Evolutionary conservation across 2,797 vertebrate species (phyloP), one percentile per base, ranked within the genome.

Genomic region (Salarias fasciatus): DNA sequence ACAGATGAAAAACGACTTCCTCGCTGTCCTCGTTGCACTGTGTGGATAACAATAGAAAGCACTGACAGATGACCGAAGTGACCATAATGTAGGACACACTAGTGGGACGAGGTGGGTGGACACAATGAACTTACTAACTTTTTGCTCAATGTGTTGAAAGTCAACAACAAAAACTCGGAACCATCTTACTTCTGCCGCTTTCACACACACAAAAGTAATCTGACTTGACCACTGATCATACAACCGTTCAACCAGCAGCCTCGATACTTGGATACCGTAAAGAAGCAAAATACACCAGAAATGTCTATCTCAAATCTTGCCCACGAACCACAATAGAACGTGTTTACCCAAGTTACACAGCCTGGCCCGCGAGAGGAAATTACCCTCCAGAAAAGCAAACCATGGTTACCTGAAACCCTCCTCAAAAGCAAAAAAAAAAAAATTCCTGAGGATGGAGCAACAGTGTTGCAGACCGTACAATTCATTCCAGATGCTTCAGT

Each of bases 401-500:
- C 24, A 36, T 67, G 51, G 88, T 88, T 85, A 92, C 91, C 84
- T 86, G 84, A 89, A 86, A 88, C 88, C 73, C 36, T 65, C 63
- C 61, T 52, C 38, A 44, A 46, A 44, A 24, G n/a, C n/a, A n/a
- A n/a, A n/a, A n/a, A 33, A n/a, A 10, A 60, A 79, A 66, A 65
- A 69, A 79, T 82, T 88, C 84, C 83, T 64, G 37, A 79, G 64
- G 60, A 79, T 63, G 75, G 56, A 84, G 73, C 60, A 80, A 84
- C 67, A 77, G 49, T 50, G 62, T 50, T 53, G 64, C 1, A 79
- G 78, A 70, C 51, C 50, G 63, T 77, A 71, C 69, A 86, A 92
- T 85, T 76, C 56, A 74, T 84, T 90, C 91, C 91, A 91, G 89
- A 92, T 92, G 91, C 80, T 79, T 53, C 43, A 63, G 63, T 60